Evolutionary conservation across 2,797 vertebrate genomes (phyloP).

Genomic region (Amazona ochrocephala): DNA sequence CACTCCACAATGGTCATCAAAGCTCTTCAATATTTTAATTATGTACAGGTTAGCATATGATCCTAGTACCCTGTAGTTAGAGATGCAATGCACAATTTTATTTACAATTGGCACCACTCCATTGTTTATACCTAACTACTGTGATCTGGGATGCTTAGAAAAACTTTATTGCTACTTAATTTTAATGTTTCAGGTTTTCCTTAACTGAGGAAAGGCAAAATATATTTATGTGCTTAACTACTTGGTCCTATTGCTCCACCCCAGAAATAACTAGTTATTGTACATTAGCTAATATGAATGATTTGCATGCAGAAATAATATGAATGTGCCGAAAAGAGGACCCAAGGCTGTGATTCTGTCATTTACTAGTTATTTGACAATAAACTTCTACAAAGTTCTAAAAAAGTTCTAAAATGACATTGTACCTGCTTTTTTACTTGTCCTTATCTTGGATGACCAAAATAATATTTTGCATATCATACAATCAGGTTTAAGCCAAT

Average conservation of each 20-base stretch:
- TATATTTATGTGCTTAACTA: neutral
- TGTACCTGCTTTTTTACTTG: neutral
- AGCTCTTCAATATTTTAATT: neutral
- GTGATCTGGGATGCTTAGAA: neutral
- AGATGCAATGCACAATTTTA: neutral
- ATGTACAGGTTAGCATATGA: neutral
- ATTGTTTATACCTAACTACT: neutral
- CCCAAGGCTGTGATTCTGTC: neutral
- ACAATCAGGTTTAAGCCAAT: neutral
- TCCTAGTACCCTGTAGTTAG: neutral
- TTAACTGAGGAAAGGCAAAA: neutral
- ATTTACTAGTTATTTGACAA: neutral
- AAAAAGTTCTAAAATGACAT: neutral
- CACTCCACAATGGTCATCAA: neutral
- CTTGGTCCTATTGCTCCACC: neutral
- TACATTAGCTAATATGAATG: neutral
- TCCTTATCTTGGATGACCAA: neutral
- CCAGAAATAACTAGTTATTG: neutral
- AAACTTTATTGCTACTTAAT: neutral
- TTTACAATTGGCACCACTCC: neutral
- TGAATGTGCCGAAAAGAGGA: neutral
- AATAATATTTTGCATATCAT: neutral
- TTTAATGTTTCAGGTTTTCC: neutral
- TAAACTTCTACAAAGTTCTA: neutral
- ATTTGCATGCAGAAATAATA: neutral